These are phyloP conservation scores for Acanthis flammea DNA, from an alignment of 2,797 vertebrate genomes.

Conservation along the genomic window DNA sequence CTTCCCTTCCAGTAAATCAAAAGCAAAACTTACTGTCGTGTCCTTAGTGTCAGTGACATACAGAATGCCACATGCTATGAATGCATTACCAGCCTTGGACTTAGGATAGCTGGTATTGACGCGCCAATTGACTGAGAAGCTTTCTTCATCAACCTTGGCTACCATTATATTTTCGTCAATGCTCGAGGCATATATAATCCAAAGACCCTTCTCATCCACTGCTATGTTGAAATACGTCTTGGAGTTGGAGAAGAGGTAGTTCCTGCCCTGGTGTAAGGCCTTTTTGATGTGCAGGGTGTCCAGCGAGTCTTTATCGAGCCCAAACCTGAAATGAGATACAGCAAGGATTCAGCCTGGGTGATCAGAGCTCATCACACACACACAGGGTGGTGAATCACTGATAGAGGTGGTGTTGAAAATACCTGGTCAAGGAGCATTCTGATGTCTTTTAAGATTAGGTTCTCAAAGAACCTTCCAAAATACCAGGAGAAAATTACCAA, in stretches of 20 bases:
- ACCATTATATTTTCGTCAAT: conserved; percentile 86
- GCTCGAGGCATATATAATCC: conserved; percentile 92
- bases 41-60: conserved; percentile 94
- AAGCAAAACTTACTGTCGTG: conserved; percentile 85
- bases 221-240: conserved; percentile 96
- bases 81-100: conserved; percentile 91
- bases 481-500: not conserved
- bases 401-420: not conserved
- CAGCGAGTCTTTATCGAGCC: conserved; percentile 77
- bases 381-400: not conserved
- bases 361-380: not conserved
- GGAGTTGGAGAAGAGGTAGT: conserved; percentile 91
- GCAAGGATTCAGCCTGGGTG: not conserved
- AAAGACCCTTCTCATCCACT: conserved; percentile 90
- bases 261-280: conserved; percentile 84
- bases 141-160: conserved; percentile 85
- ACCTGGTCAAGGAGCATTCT: not conserved
- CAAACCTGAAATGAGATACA: conserved; percentile 75
- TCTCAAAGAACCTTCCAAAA: not conserved
- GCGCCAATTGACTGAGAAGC: conserved; percentile 79
- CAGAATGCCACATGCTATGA: conserved; percentile 88
- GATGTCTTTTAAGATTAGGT: not conserved
- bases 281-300: conserved; percentile 80
- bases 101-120: conserved; percentile 92
- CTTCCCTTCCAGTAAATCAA: conserved; percentile 86